Evolutionary conservation across 2,113 vertebrate species (phyloP).

Genomic region (Progne subis): DNA sequence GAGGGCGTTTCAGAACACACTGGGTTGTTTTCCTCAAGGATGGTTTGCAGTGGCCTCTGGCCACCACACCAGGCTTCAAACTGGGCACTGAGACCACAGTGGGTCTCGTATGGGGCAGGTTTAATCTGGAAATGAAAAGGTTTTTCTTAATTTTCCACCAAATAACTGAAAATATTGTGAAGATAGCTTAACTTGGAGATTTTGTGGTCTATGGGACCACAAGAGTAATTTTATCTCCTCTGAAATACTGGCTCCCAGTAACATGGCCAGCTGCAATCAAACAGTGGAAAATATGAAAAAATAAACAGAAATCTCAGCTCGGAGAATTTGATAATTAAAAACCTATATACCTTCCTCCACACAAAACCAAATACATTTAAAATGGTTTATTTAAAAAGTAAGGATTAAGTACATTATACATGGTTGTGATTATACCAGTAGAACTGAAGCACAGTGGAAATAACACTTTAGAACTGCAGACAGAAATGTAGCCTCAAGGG

Average conservation of each 20-base stretch:
- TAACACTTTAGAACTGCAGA: slow-evolving; percentile 58
- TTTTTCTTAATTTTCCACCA: background rate
- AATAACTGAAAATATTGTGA: background rate
- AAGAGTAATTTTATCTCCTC: background rate
- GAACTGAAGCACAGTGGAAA: slow-evolving; percentile 69
- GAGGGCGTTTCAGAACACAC: background rate
- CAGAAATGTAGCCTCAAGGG: slow-evolving; percentile 61
- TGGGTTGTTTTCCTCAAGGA: background rate
- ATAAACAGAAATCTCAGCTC: background rate
- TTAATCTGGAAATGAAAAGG: background rate
- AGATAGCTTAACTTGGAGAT: background rate
- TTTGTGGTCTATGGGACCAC: background rate
- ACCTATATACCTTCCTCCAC: slow-evolving; percentile 26
- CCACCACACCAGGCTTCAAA: background rate
- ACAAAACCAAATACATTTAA: slow-evolving; percentile 66
- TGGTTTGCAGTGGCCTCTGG: background rate
- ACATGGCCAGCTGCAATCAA: background rate
- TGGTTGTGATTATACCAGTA: slow-evolving; percentile 65
- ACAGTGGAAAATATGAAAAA: background rate
- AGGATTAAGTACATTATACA: slow-evolving; percentile 72
- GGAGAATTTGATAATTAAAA: background rate
- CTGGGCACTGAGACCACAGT: background rate
- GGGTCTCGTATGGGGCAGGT: background rate
- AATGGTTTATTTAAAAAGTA: slow-evolving; percentile 79
- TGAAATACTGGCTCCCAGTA: background rate